phyloP scores from a whole-genome alignment of 2,797 vertebrate genomes.

The Varecia variegata region DNA sequence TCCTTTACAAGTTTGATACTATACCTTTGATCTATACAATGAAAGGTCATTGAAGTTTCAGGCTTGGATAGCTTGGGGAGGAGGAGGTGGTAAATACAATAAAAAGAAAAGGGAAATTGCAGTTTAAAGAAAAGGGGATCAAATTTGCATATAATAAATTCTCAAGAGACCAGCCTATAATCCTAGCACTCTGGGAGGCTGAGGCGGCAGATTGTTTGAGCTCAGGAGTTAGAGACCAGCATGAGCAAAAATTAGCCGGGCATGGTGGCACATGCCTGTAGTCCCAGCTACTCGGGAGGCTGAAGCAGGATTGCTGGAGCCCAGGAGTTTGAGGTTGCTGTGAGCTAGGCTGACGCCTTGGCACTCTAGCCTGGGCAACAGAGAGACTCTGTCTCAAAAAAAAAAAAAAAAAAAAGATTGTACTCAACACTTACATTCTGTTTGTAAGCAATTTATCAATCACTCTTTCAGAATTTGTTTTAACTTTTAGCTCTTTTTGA shows the following conservation, averaged over 20 bases:
- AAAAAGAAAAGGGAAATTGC: background rate
- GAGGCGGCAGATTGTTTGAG: too few relatives aligned
- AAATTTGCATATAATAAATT: background rate
- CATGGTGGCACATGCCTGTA: too few relatives aligned
- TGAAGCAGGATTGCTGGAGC: too few relatives aligned
- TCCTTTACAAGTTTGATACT: background rate
- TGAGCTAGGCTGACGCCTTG: too few relatives aligned
- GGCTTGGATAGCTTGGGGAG: background rate
- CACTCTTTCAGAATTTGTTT: conserved; percentile 21
- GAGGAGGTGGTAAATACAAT: background rate
- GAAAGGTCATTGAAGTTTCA: conserved; percentile 20
- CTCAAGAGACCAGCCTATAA: background rate
- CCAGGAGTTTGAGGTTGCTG: too few relatives aligned
- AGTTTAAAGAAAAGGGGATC: background rate
- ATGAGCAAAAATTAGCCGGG: too few relatives aligned
- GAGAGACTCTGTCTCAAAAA: too few relatives aligned
- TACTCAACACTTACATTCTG: background rate
- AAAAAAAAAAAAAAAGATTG: background rate
- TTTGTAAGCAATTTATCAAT: conserved; percentile 14
- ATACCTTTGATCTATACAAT: background rate
- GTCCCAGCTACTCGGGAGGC: too few relatives aligned
- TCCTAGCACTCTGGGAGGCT: too few relatives aligned
- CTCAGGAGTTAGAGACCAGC: too few relatives aligned
- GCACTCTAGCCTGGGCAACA: too few relatives aligned
- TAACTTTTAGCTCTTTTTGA: conserved; percentile 16